Conservation (phyloP, 1,140 invertebrate species). For the Drosophila nasuta region DNA sequence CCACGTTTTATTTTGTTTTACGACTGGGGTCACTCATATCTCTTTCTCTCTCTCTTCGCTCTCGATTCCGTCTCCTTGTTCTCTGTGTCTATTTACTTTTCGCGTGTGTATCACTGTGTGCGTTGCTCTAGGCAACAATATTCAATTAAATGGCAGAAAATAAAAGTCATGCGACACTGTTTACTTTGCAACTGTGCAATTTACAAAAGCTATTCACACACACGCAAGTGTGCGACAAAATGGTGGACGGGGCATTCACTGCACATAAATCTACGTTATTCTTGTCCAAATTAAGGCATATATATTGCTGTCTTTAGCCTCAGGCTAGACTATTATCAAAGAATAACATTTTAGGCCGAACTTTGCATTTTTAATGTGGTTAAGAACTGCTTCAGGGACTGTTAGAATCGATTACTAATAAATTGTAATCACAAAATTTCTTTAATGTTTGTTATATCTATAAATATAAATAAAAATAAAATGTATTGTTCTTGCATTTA, state of each 20-base stretch:
- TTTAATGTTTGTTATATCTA: no score
- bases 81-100: conserved; percentile 14
- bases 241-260: not conserved
- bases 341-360: no score
- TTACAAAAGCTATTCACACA: conserved; percentile 14
- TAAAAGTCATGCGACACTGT: conserved; percentile 36
- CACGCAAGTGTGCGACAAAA: not conserved
- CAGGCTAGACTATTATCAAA: no score
- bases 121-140: conserved; percentile 42
- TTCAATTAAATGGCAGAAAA: conserved; percentile 51
- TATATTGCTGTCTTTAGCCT: not conserved
- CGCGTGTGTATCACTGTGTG: not conserved
- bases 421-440: no score
- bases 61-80: not conserved
- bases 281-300: not conserved
- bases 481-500: no score
- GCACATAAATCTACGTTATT: not conserved
- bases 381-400: no score
- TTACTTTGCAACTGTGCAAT: conserved; percentile 32
- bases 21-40: conserved; percentile 11
- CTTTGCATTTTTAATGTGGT: no score
- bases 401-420: no score
- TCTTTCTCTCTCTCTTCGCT: not conserved
- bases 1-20: conserved; percentile 39
- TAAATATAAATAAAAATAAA: no score